Conservation (phyloP, 2,888 invertebrate species). For the Celastrina argiolus region DNA sequence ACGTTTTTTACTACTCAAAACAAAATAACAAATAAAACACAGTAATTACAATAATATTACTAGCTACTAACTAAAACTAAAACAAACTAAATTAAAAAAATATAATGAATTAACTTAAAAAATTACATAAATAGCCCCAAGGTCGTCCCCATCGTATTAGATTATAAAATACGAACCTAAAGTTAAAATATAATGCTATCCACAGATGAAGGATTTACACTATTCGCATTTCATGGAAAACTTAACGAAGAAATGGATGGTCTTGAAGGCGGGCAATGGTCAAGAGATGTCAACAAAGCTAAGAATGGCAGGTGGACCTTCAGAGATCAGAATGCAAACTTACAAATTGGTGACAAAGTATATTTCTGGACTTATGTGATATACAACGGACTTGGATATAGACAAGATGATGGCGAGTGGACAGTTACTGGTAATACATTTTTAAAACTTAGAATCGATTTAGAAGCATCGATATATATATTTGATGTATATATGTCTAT, state of each 20-base stretch:
- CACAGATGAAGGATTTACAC: conserved; percentile 77
- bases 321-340: conserved; percentile 70
- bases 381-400: conserved; percentile 82
- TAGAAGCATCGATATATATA: no score
- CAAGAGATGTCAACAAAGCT: conserved; percentile 79
- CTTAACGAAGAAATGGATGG: conserved; percentile 84
- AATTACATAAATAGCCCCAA: no score
- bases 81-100: no score
- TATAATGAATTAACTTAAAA: no score
- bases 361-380: conserved; percentile 87
- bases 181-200: conserved; percentile 22
- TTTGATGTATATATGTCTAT: no score
- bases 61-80: no score
- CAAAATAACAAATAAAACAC: no score
- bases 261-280: conserved; percentile 81
- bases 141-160: no score
- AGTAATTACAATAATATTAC: no score
- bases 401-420: conserved; percentile 80
- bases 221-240: conserved; percentile 76
- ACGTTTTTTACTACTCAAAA: no score
- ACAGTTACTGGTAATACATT: conserved; percentile 68
- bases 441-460: no score
- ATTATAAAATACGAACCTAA: no score
- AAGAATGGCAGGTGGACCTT: conserved; percentile 83
- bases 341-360: conserved; percentile 82